A percentile compares a stretch with the other conserved stretches of the same genome.
Conservation (phyloP, 2,888 invertebrate species). For the Thymelicus lineola region DNA sequence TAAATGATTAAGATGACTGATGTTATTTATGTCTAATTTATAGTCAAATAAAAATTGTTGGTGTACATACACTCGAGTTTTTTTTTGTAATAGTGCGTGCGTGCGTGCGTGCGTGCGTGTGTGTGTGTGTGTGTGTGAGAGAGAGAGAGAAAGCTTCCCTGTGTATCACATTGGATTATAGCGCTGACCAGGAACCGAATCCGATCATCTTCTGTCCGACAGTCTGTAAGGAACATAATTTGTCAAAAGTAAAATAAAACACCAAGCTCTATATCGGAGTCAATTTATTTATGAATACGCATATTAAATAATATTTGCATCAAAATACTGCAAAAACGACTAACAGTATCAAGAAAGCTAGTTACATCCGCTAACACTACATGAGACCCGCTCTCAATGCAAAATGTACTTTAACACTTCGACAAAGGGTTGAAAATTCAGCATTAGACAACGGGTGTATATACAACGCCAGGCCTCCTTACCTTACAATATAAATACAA, state of each 20-base stretch:
- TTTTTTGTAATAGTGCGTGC: too few species aligned
- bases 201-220: too few species aligned
- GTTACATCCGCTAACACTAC: constrained; percentile 60
- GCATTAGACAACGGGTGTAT: constrained; percentile 26
- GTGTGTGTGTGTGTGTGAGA: too few species aligned
- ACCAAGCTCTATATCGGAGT: constrained; percentile 73
- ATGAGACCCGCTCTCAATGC: constrained; percentile 35
- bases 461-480: constrained; percentile 30
- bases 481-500: constrained; percentile 47
- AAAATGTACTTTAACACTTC: constrained; percentile 24
- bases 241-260: constrained; percentile 52
- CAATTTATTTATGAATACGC: constrained; percentile 84
- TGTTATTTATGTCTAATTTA: constrained; percentile 15
- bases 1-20: constrained; percentile 14
- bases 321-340: constrained; percentile 83
- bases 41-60: constrained; percentile 13
- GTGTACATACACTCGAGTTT: too few species aligned
- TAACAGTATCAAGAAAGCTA: constrained; percentile 78
- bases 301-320: constrained; percentile 84
- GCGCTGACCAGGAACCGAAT: too few species aligned
- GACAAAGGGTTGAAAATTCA: constrained; percentile 18
- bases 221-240: too few species aligned
- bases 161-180: too few species aligned
- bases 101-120: too few species aligned
- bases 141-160: too few species aligned